Evolutionary conservation across 1,140 invertebrate genomes (phyloP).

Genomic region (Branchinecta lynchi): DNA sequence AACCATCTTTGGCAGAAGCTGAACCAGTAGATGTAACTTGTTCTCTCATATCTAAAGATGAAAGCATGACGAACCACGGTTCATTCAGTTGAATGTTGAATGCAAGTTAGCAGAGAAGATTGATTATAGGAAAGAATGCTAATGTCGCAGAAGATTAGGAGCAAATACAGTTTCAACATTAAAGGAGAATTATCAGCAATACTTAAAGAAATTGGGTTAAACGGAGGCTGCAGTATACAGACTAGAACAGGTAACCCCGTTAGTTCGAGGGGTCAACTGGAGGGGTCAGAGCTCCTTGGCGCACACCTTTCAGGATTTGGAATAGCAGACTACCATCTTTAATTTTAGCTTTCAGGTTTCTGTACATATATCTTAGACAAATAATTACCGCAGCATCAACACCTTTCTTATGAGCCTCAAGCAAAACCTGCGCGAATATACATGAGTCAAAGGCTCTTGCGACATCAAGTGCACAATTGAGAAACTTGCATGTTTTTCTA

Average conservation of each 20-base stretch:
- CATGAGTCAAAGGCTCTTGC: too few species aligned
- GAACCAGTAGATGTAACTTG: neutral
- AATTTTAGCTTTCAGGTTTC: too few species aligned
- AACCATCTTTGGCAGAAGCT: neutral
- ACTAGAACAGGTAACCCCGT: neutral
- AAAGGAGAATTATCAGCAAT: neutral
- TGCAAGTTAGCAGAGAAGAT: conserved; percentile 3
- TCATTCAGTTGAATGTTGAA: too few species aligned
- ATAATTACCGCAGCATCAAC: too few species aligned
- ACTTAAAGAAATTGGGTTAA: neutral
- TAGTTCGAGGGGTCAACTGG: neutral
- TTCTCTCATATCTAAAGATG: neutral
- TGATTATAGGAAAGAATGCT: neutral
- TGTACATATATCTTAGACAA: too few species aligned
- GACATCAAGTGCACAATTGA: too few species aligned
- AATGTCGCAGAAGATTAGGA: neutral
- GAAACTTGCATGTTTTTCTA: neutral
- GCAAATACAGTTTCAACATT: neutral
- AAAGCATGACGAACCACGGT: neutral
- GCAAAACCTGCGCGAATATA: too few species aligned
- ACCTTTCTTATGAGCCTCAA: too few species aligned
- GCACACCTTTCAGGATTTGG: too few species aligned
- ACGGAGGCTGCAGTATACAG: neutral
- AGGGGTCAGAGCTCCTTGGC: neutral
- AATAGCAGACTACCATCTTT: too few species aligned